phyloP scores from a whole-genome alignment of 2,888 invertebrate genomes.

The Drosophila aldrichi region DNA sequence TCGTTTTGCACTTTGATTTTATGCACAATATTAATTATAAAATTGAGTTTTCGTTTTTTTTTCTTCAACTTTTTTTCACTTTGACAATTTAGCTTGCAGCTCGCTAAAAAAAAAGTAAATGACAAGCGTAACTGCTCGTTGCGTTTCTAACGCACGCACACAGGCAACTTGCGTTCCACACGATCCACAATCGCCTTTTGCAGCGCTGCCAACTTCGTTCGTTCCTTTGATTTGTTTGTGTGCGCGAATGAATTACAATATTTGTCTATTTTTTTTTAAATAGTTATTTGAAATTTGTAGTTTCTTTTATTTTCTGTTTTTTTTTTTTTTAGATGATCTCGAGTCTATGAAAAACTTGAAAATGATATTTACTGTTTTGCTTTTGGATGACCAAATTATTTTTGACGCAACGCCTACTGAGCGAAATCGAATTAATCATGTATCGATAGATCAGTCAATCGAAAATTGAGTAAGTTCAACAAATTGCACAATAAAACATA shows the following conservation, averaged over 20 bases:
- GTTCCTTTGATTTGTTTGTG: not conserved
- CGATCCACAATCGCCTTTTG: constrained; percentile 17
- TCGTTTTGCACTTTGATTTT: not conserved
- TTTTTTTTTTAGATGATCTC: not conserved
- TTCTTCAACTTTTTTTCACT: not conserved
- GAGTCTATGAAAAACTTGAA: not conserved
- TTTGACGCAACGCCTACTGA: constrained; percentile 4
- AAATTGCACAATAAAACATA: no score
- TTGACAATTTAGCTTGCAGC: not conserved
- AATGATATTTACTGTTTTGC: not conserved
- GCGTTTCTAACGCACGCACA: constrained; percentile 9
- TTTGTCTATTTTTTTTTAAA: not conserved
- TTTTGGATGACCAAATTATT: not conserved
- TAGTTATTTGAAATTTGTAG: not conserved
- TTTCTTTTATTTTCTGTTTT: not conserved
- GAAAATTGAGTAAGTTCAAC: no score
- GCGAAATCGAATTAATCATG: no score
- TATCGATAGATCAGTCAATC: not conserved
- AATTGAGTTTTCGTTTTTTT: not conserved
- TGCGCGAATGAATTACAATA: constrained; percentile 1
- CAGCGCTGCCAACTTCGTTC: constrained; percentile 28
- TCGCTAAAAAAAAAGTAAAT: not conserved
- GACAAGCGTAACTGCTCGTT: constrained; percentile 3
- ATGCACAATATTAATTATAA: not conserved
- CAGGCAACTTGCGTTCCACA: constrained; percentile 20